Evolutionary conservation across 1,140 invertebrate genomes (phyloP).

Genomic region (Agraylea sexmaculata): DNA sequence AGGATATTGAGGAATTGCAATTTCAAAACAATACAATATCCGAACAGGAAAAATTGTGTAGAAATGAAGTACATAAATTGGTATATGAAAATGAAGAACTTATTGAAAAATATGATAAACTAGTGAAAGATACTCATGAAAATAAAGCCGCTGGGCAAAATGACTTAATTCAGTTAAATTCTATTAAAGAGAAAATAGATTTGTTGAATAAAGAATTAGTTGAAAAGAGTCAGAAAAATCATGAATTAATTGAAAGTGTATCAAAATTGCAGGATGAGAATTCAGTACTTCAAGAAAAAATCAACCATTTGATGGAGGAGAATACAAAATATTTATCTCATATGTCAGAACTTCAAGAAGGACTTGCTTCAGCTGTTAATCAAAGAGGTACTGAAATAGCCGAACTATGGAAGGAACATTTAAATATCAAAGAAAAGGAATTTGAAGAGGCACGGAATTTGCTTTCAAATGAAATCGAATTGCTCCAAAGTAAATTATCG

Average conservation of each 20-base stretch:
- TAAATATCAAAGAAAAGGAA: constrained; percentile 44
- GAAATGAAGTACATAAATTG: constrained; percentile 17
- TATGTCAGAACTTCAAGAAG: constrained; percentile 32
- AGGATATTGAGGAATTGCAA: constrained; percentile 13
- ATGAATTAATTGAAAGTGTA: constrained; percentile 20
- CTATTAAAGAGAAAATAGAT: background rate
- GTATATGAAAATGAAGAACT: constrained; percentile 18
- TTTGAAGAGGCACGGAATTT: constrained; percentile 35
- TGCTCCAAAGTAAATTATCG: too few species aligned
- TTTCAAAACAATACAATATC: constrained; percentile 8
- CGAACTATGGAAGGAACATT: constrained; percentile 51
- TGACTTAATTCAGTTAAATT: background rate
- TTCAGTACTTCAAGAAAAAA: constrained; percentile 20
- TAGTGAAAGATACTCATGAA: constrained; percentile 10
- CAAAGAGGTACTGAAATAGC: constrained; percentile 51
- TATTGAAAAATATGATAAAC: constrained; percentile 14
- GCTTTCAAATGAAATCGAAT: too few species aligned
- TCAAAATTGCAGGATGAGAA: constrained; percentile 24
- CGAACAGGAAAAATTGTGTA: constrained; percentile 9
- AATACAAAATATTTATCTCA: constrained; percentile 33
- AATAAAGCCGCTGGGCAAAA: constrained; percentile 8
- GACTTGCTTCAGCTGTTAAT: constrained; percentile 40
- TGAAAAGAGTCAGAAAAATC: constrained; percentile 19
- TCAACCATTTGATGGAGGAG: constrained; percentile 28
- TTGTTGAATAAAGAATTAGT: constrained; percentile 7